These are phyloP conservation scores for Saguinus imperator DNA, from an alignment of 2,113 vertebrate species.

Conservation along the genomic window DNA sequence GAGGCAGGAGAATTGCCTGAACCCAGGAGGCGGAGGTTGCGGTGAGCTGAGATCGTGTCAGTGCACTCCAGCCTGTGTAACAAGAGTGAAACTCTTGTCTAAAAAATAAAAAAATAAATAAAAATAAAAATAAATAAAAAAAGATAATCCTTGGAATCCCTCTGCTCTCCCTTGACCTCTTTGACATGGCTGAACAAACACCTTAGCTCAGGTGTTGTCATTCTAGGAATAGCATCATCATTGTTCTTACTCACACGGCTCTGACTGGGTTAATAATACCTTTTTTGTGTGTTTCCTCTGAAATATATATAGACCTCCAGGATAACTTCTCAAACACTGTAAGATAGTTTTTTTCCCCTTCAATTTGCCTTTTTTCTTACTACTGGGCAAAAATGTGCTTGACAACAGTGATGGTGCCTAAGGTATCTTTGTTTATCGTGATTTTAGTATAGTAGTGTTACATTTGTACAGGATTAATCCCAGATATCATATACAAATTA, in stretches of 20 bases:
- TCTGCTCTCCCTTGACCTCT: not conserved
- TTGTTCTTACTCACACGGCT: not conserved
- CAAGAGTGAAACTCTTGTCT: too few species aligned
- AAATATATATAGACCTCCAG: not conserved
- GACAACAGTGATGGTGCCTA: not conserved
- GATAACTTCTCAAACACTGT: not conserved
- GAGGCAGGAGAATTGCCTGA: too few species aligned
- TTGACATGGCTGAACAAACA: not conserved
- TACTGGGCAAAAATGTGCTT: not conserved
- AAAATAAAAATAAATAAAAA: too few species aligned
- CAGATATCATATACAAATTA: not conserved
- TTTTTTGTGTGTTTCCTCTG: not conserved
- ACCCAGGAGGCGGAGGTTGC: too few species aligned
- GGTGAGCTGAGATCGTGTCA: too few species aligned
- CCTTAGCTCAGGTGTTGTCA: not conserved
- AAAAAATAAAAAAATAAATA: too few species aligned
- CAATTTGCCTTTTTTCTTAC: not conserved
- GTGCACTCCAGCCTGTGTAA: too few species aligned
- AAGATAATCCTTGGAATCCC: not conserved
- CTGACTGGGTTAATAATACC: not conserved
- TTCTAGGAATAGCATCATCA: not conserved
- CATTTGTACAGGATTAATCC: not conserved
- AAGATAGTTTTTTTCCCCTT: not conserved
- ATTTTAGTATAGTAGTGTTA: not conserved
- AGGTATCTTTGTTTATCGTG: not conserved